Evolutionary conservation across 2,113 vertebrate species (phyloP).

Genomic region (Vicugna pacos): DNA sequence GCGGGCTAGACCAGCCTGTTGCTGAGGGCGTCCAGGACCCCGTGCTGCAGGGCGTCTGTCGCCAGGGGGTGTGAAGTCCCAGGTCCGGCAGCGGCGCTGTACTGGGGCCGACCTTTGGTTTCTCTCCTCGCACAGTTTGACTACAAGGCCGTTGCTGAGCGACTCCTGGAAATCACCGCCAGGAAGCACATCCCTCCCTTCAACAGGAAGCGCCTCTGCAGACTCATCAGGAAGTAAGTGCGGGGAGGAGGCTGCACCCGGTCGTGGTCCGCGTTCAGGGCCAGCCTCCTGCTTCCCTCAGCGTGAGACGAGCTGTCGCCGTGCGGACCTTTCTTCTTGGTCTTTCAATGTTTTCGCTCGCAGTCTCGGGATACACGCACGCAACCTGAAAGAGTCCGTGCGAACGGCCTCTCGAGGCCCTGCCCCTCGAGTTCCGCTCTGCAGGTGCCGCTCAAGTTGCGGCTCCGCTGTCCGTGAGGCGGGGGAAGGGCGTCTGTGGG

Average conservation of each 20-base stretch:
- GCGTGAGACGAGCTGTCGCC: rapidly evolving
- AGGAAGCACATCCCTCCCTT: slow-evolving; percentile 85
- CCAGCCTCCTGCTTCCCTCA: too few relatives aligned
- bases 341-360: rapidly evolving
- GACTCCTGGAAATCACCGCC: slow-evolving; percentile 90
- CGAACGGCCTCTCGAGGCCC: too few relatives aligned
- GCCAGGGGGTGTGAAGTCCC: rapidly evolving
- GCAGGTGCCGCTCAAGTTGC: not conserved
- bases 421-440: not conserved
- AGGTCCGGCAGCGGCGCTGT: rapidly evolving
- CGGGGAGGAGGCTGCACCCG: not conserved
- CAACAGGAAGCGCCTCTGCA: slow-evolving; percentile 93
- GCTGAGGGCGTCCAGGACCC: rapidly evolving
- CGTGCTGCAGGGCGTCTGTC: rapidly evolving
- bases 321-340: rapidly evolving
- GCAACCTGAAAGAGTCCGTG: not conserved
- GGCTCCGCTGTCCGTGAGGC: rapidly evolving
- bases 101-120: not conserved
- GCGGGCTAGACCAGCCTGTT: rapidly evolving
- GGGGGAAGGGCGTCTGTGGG: not conserved
- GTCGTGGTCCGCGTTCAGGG: rapidly evolving
- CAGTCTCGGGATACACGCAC: rapidly evolving
- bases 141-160: slow-evolving; percentile 91
- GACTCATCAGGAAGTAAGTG: slow-evolving; percentile 93
- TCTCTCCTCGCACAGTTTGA: slow-evolving; percentile 90